phyloP scores from a whole-genome alignment of 2,888 invertebrate genomes.

The Machimus rusticus region DNA sequence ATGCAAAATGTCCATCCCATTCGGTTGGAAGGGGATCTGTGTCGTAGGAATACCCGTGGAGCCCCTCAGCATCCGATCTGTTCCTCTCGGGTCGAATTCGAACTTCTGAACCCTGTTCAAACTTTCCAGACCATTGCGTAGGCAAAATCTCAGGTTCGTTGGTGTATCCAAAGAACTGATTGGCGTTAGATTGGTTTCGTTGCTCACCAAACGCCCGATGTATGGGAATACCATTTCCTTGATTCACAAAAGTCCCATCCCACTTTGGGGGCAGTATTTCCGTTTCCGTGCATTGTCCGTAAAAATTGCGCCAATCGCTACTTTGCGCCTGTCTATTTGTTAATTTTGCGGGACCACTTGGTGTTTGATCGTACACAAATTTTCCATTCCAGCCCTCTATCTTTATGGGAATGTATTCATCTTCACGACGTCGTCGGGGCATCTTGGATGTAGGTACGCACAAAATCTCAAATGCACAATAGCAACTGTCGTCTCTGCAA shows the following conservation, averaged over 20 bases:
- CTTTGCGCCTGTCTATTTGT: conserved; percentile 55
- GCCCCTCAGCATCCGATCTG: conserved; percentile 58
- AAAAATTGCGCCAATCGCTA: conserved; percentile 60
- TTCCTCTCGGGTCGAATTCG: conserved; percentile 53
- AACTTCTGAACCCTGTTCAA: conserved; percentile 54
- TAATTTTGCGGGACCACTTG: conserved; percentile 57
- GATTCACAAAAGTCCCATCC: conserved; percentile 58
- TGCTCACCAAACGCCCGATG: conserved; percentile 53
- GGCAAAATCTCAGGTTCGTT: conserved; percentile 59
- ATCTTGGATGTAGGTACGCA: conserved; percentile 50
- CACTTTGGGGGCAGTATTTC: conserved; percentile 58
- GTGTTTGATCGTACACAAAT: conserved; percentile 50
- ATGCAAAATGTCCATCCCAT: conserved; percentile 61
- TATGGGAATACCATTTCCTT: conserved; percentile 24
- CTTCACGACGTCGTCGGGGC: conserved; percentile 54
- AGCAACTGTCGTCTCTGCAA: not conserved
- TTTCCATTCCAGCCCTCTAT: conserved; percentile 63
- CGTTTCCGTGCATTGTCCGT: conserved; percentile 58
- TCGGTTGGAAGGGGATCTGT: conserved; percentile 57
- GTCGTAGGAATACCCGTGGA: conserved; percentile 58
- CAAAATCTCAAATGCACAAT: not conserved
- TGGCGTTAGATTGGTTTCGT: conserved; percentile 58
- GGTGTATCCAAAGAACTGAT: conserved; percentile 59
- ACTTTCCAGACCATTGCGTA: conserved; percentile 61
- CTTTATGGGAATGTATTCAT: conserved; percentile 62